Evolutionary conservation across 2,113 vertebrate species (phyloP), one percentile per base, ranked within the genome.

Genomic region (Oncorhynchus mykiss): DNA sequence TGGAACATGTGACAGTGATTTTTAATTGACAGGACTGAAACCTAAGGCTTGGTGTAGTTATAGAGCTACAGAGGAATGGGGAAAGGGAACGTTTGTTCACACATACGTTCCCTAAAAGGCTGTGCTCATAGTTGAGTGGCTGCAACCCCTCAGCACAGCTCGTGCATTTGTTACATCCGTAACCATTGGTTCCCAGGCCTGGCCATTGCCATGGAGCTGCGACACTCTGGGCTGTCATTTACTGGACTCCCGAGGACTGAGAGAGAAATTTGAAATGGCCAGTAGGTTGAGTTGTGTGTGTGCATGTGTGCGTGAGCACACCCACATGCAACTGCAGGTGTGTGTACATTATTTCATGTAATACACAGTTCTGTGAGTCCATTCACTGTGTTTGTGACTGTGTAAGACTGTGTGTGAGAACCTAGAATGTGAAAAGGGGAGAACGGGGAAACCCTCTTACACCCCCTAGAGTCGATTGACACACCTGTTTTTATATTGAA

Each of bases 11-110:
- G 70, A 80, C 72, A 81, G 22, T 76, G 67, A 86, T 90, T 85
- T 88, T 80, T 70, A 74, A 65, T 34, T 24, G 74, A 78, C 75
- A 78, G 67, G 70, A 78, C 25, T 71, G 65, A 78, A 87, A 86
- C 67, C 48, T 22, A 81, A 78, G 16, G 5, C 77, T 39, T 20
- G 39, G 39, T 76, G 24, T 80, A 66, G 74, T 65, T 78, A 22
- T 74, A 70, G 74, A 82, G 68, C 72, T 16, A 51, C 49, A 51
- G 49, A 51, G 3, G 3, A 51, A 51, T 4, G 9, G 5, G 49
- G 60, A 66, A 80, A 66, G 70, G 49, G 48, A 78, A 4, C 70
- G 25, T 81, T 78, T 74, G 51, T 62, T 62, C 48, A 80, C 48
- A 80, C 68, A 57, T 31, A 31, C 4, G 29, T 31, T 31, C 29